Percentiles rank a stretch among this genome's conserved stretches.
phyloP scores from a whole-genome alignment of 2,113 vertebrate genomes.

The Cnemophilus loriae region DNA sequence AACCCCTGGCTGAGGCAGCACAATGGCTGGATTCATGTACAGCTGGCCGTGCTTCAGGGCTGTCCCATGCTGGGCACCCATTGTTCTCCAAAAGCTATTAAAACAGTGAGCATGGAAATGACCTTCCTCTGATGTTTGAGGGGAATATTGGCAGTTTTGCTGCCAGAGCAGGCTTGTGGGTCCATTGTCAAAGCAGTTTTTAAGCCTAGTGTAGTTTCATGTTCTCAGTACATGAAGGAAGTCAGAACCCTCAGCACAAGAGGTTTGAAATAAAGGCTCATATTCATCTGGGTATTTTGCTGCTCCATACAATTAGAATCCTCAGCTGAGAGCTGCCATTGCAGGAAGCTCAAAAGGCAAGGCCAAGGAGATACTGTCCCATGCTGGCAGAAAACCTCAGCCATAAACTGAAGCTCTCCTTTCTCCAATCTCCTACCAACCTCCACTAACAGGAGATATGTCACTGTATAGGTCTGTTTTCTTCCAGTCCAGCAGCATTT shows the following conservation, averaged over 20 bases:
- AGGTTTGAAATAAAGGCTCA: neutral
- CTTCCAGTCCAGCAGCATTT: neutral
- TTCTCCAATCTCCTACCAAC: neutral
- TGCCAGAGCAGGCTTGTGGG: neutral
- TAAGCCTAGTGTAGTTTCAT: neutral
- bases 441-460: neutral
- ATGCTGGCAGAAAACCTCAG: neutral
- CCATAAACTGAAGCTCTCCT: neutral
- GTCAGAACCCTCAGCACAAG: neutral
- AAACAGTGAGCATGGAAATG: neutral
- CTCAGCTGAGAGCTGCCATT: neutral
- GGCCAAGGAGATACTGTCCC: neutral
- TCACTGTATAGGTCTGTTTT: neutral
- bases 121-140: neutral
- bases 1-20: constrained; percentile 1
- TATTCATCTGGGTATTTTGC: neutral
- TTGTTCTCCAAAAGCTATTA: constrained; percentile 2
- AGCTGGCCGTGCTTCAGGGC: neutral
- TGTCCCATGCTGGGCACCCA: neutral
- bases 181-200: neutral
- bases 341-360: neutral
- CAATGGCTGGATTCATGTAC: constrained; percentile 1
- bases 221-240: neutral
- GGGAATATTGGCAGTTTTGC: neutral
- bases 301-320: neutral